Base-by-base conservation (phyloP, 2,888 invertebrate species). In the Oasisia sp. region DNA sequence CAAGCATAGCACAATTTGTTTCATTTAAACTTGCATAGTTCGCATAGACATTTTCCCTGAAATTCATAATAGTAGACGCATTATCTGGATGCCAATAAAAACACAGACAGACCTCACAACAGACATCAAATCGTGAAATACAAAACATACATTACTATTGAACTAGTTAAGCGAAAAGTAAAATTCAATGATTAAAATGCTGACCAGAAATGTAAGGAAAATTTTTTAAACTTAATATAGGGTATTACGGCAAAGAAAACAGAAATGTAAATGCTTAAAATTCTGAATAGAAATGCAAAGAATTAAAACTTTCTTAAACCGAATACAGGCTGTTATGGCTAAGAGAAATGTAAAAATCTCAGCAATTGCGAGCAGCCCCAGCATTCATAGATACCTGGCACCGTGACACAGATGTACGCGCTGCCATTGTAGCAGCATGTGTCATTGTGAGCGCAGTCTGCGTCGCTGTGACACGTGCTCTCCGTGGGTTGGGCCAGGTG, bases 401-500 rank as follows among this genome's bases (percentile, higher is more conserved):
- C 89, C 14, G 74, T 27, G 74, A 92, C 32, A 45, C 92, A 92
- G 56, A 92, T 90, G 50, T 92, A 89, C 32, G 91, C 90, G 50
- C 9, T 32, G 32, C 91, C 92, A 32, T 92, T 92, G 32, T 12
- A 89, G 45, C 92, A 92, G 44, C 92, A 92, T 32, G 32, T 56
- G 89, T 89, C 92, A 27, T 44, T 58, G 32, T 92, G 56, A 4
- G 92, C 91, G n/a, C 92, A 92, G 89, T 92, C 92, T 32, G 45
- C 12, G 44, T 92, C 91, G n/a, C 45, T 19, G 32, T n/a, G 19
- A 92, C 92, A 92, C n/a, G 74, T 74, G 74, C 27, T 27, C 74
- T 74, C 74, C n/a, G 14, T 74, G 74, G 27, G 27, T 7, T 74
- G 27, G n/a, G 74, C 74, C 74, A 27, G 74, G 7, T 14, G 14